A percentile compares a stretch with the other conserved stretches of the same genome.
phyloP scores from a whole-genome alignment of 1,140 invertebrate genomes.

The Drosophila yakuba region DNA sequence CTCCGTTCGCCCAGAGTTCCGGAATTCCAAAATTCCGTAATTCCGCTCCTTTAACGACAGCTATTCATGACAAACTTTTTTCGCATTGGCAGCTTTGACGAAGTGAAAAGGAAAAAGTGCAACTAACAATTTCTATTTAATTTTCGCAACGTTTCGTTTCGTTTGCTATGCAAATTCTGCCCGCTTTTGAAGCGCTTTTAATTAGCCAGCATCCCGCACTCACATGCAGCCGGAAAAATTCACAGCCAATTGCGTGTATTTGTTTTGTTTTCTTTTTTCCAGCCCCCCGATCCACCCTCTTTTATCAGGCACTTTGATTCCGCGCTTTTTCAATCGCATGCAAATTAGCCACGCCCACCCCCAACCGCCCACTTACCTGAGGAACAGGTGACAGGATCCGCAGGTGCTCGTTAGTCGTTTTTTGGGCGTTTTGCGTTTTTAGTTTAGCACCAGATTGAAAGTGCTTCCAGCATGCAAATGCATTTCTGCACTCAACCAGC shows the following conservation, averaged over 20 bases:
- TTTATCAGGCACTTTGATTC: conserved; percentile 73
- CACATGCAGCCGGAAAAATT: conserved; percentile 51
- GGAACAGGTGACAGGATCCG: conserved; percentile 17
- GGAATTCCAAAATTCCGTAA: conserved; percentile 10
- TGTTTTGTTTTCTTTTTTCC: conserved; percentile 48
- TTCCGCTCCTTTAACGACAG: conserved; percentile 33
- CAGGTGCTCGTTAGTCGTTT: conserved; percentile 31
- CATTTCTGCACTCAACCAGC: conserved; percentile 64
- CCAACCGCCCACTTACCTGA: background rate
- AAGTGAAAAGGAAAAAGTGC: conserved; percentile 60
- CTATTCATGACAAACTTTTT: conserved; percentile 64
- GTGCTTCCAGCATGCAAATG: conserved; percentile 75
- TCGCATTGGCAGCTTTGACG: conserved; percentile 57
- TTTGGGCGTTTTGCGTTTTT: conserved; percentile 71
- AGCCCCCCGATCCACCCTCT: background rate
- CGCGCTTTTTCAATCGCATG: conserved; percentile 58
- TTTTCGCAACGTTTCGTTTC: conserved; percentile 66
- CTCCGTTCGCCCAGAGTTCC: background rate
- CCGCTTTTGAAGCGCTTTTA: conserved; percentile 73
- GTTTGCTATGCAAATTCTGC: conserved; percentile 73
- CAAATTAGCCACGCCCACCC: conserved; percentile 52
- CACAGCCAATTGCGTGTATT: conserved; percentile 67
- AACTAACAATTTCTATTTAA: conserved; percentile 74
- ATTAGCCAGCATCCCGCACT: conserved; percentile 56
- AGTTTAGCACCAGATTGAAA: conserved; percentile 70